phyloP scores from a whole-genome alignment of 2,113 vertebrate species.

The Notothenia rossii region DNA sequence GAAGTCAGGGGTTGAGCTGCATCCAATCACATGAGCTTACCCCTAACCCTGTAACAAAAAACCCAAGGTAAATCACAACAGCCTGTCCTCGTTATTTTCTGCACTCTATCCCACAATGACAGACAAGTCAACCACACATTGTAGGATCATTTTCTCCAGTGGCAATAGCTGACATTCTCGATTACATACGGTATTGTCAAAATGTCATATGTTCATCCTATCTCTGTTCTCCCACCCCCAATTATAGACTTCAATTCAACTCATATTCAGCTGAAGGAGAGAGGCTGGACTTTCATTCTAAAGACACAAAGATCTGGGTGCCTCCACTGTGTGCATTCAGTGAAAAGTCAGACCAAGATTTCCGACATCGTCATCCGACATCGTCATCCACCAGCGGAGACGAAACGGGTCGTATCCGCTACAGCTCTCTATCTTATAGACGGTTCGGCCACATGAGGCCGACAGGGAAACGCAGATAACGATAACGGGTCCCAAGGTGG shows the following conservation, averaged over 20 bases:
- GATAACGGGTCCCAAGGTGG: too few relatives aligned
- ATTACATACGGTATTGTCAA: constrained; percentile 12
- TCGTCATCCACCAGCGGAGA: constrained; percentile 13
- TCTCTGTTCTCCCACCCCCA: not conserved
- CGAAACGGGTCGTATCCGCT: too few relatives aligned
- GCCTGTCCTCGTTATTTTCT: constrained; percentile 8
- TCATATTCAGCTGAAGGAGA: not conserved
- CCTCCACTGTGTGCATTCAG: not conserved
- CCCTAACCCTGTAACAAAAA: not conserved
- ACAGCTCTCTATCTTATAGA: too few relatives aligned
- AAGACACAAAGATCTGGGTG: constrained; percentile 11
- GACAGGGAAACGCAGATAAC: too few relatives aligned
- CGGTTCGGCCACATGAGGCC: too few relatives aligned
- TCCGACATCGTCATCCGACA: constrained; percentile 3
- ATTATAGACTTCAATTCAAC: not conserved
- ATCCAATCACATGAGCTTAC: not conserved
- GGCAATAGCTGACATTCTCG: constrained; percentile 26
- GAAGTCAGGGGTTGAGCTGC: not conserved
- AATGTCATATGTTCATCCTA: not conserved
- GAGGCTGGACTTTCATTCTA: not conserved
- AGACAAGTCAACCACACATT: constrained; percentile 24
- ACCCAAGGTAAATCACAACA: not conserved
- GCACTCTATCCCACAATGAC: constrained; percentile 15
- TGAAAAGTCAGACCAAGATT: not conserved
- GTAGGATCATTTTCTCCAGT: constrained; percentile 19